Percentiles rank a stretch among this genome's conserved stretches.
Evolutionary conservation across 2,113 vertebrate genomes (phyloP).

Genomic region (Stegostoma tigrinum): DNA sequence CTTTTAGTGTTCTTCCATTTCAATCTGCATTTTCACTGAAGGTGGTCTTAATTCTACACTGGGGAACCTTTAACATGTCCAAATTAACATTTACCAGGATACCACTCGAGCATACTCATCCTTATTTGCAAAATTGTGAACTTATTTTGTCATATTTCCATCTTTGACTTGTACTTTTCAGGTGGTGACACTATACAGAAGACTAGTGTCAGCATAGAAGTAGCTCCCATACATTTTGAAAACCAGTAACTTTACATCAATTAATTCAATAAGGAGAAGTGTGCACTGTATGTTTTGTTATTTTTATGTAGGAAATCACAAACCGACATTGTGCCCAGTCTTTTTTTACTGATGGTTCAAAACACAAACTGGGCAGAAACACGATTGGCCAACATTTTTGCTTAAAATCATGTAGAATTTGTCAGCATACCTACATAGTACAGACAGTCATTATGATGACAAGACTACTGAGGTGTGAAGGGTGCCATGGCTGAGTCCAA

Average conservation of each 20-base stretch:
- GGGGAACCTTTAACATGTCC: not conserved
- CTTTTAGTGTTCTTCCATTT: not conserved
- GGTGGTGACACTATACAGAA: not conserved
- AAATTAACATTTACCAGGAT: not conserved
- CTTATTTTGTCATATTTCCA: not conserved
- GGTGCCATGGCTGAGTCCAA: not conserved
- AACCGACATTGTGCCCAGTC: not conserved
- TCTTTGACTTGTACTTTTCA: not conserved
- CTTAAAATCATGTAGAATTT: not conserved
- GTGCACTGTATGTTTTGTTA: not conserved
- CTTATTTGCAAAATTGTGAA: not conserved
- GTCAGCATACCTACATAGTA: too few relatives aligned
- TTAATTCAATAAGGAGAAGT: not conserved
- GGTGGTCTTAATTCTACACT: not conserved
- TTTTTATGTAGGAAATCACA: not conserved
- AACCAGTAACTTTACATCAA: not conserved
- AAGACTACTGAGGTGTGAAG: not conserved
- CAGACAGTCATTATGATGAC: not conserved
- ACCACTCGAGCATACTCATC: not conserved
- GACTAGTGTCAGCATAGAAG: not conserved
- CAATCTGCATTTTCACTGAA: not conserved
- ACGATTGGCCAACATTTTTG: not conserved
- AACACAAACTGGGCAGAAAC: not conserved
- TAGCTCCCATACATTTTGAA: not conserved
- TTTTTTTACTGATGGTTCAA: not conserved